These are phyloP conservation scores for Tipula lateralis DNA, from an alignment of 2,888 invertebrate species.

Conservation along the genomic window DNA sequence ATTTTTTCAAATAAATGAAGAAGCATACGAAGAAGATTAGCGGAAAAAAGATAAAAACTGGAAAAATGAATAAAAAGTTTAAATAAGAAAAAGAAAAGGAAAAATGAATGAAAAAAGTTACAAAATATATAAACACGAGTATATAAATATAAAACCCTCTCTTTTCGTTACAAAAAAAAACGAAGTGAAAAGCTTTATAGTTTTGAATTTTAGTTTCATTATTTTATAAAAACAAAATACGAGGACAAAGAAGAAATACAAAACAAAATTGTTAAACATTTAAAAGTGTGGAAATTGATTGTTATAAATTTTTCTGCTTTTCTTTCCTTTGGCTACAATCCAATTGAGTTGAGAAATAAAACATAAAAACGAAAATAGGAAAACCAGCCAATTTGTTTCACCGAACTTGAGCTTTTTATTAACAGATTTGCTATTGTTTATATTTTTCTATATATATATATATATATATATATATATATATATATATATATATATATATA, in stretches of 20 bases:
- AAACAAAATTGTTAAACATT: neutral
- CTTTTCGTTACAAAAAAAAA: neutral
- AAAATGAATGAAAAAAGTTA: neutral
- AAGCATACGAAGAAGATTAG: neutral
- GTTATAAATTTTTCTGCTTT: neutral
- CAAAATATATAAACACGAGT: neutral
- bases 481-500: too few species aligned
- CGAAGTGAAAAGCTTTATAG: slow-evolving; percentile 1
- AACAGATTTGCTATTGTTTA: neutral
- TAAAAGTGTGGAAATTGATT: neutral
- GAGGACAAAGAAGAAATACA: neutral
- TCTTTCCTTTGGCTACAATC: neutral
- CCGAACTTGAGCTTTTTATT: neutral
- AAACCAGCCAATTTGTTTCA: neutral
- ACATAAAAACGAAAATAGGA: neutral
- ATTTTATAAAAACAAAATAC: neutral
- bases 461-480: too few species aligned
- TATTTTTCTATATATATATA: too few species aligned
- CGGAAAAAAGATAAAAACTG: neutral
- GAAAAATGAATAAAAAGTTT: neutral
- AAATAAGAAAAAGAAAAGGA: neutral
- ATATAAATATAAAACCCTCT: neutral
- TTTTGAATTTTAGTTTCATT: neutral
- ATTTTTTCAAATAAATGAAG: neutral
- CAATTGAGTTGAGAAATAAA: neutral